A percentile compares a stretch with the other conserved stretches of the same genome.
Evolutionary conservation across 2,888 invertebrate genomes (phyloP).

Genomic region (Eupelmus urozonus): DNA sequence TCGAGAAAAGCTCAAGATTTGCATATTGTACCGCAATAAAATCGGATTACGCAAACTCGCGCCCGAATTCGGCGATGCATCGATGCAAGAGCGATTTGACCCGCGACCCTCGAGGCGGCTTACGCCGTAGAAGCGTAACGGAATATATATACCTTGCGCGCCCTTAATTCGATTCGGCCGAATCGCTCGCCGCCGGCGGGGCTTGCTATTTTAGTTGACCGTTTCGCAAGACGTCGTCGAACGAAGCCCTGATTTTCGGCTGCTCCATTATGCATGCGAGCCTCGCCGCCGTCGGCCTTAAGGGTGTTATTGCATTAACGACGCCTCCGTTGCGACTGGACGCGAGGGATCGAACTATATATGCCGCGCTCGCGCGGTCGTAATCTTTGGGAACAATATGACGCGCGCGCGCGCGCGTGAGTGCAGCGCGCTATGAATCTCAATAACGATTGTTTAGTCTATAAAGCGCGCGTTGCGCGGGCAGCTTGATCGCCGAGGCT

Average conservation of each 20-base stretch:
- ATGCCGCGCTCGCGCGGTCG: not conserved
- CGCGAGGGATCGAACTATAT: not conserved
- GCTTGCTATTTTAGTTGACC: constrained; percentile 22
- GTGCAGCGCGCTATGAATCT: not conserved
- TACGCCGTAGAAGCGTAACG: no score
- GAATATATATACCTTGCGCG: not conserved
- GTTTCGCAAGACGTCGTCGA: not conserved
- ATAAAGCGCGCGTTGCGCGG: not conserved
- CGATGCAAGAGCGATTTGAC: no score
- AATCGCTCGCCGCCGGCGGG: not conserved
- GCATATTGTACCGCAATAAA: no score
- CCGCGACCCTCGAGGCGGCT: not conserved
- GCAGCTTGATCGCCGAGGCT: not conserved
- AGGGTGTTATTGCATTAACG: constrained; percentile 23
- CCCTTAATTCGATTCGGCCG: constrained; percentile 7
- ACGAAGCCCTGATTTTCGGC: not conserved
- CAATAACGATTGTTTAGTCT: constrained; percentile 4
- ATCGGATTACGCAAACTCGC: no score
- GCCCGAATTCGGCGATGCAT: no score
- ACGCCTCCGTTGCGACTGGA: not conserved
- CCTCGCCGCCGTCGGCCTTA: not conserved
- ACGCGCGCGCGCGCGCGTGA: not conserved
- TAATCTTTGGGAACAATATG: constrained; percentile 10
- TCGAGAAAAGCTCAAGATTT: no score
- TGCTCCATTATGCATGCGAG: not conserved